These are phyloP conservation scores for Malacoraja senta DNA, from an alignment of 2,797 vertebrate species.

Conservation along the genomic window DNA sequence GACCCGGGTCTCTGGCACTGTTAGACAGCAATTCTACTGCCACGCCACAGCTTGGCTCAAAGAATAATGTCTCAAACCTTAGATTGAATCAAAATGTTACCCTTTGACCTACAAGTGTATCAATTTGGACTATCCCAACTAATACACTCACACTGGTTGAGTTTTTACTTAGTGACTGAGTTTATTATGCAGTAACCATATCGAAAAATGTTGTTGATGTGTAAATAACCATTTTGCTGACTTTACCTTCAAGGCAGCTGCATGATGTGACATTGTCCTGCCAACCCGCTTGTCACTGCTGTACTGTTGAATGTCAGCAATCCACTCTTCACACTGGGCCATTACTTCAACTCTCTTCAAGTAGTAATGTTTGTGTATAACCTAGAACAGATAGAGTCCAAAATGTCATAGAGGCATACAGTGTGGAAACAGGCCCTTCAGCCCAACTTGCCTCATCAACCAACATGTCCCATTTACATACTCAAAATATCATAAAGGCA, in stretches of 20 bases:
- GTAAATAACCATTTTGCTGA: neutral
- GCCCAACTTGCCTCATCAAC: no score
- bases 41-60: no score
- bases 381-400: slow-evolving; percentile 56
- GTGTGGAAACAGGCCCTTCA: no score
- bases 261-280: slow-evolving; percentile 96
- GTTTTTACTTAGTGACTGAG: no score
- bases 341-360: slow-evolving; percentile 93
- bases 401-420: no score
- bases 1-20: no score
- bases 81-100: neutral
- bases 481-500: no score
- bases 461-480: neutral
- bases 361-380: slow-evolving; percentile 98
- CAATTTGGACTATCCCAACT: neutral
- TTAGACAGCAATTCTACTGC: no score
- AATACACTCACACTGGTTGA: neutral
- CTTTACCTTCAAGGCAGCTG: slow-evolving; percentile 83
- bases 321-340: slow-evolving; percentile 97
- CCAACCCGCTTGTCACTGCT: slow-evolving; percentile 97
- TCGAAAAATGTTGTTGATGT: neutral
- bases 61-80: no score
- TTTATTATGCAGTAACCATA: neutral
- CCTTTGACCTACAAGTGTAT: neutral
- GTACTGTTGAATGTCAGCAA: slow-evolving; percentile 96